phyloP scores from a whole-genome alignment of 2,113 vertebrate genomes.

The Ptychochromis oligacanthus region DNA sequence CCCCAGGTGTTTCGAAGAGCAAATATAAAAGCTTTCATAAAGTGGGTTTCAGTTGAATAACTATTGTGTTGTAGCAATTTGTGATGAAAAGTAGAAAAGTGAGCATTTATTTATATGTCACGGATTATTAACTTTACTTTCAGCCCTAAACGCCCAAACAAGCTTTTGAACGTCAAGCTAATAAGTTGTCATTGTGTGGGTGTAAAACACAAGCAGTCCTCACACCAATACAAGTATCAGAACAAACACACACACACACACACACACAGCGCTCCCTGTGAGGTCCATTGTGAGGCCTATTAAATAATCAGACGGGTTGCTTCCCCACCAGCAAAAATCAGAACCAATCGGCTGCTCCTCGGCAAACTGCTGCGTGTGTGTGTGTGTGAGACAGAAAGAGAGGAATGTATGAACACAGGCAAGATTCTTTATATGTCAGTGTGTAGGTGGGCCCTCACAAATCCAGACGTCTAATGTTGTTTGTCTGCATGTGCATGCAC shows the following conservation, averaged over 20 bases:
- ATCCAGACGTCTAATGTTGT: slow-evolving; percentile 4
- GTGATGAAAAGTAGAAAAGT: slow-evolving; percentile 26
- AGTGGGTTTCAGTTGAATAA: background rate
- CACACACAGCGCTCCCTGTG: slow-evolving; percentile 19
- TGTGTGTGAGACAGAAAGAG: background rate
- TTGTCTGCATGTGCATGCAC: background rate
- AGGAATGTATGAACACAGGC: background rate
- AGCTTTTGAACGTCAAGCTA: background rate
- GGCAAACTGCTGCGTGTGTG: slow-evolving; percentile 35
- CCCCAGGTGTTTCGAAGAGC: slow-evolving; percentile 50
- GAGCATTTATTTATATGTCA: slow-evolving; percentile 34
- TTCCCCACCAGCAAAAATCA: slow-evolving; percentile 63
- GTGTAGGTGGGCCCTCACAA: slow-evolving; percentile 5
- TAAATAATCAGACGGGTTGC: slow-evolving; percentile 68
- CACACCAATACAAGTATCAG: background rate
- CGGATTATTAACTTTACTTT: slow-evolving; percentile 37
- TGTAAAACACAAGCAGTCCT: background rate
- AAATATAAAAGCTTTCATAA: slow-evolving; percentile 45
- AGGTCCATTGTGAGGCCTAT: slow-evolving; percentile 51
- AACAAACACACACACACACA: background rate
- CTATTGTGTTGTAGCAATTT: slow-evolving; percentile 2
- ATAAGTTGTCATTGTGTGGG: background rate
- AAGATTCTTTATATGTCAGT: background rate
- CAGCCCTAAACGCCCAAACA: slow-evolving; percentile 9
- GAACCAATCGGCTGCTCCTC: slow-evolving; percentile 29